These are phyloP conservation scores for Electrophaes corylata DNA, from an alignment of 2,888 invertebrate genomes.

Conservation along the genomic window DNA sequence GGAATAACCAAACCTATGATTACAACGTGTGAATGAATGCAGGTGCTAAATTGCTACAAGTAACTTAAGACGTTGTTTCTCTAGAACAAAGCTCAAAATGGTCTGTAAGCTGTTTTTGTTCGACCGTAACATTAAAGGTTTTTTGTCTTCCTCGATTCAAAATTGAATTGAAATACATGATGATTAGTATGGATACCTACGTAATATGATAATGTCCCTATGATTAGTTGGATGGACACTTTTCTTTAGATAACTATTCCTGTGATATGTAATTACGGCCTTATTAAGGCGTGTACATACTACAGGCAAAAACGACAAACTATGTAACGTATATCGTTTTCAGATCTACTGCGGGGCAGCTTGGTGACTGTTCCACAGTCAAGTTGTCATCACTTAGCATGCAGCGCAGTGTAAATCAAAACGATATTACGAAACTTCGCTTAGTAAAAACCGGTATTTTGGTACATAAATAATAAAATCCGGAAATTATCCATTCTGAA, in stretches of 20 bases:
- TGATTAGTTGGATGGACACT: not conserved
- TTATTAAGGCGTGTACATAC: too few species aligned
- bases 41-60: conserved; percentile 32
- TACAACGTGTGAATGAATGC: conserved; percentile 38
- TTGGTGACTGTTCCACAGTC: too few species aligned
- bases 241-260: not conserved
- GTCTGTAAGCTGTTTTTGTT: not conserved
- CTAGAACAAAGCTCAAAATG: conserved; percentile 10
- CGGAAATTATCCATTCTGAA: too few species aligned
- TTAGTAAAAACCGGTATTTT: too few species aligned
- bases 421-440: too few species aligned
- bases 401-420: too few species aligned
- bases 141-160: not conserved
- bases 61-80: not conserved
- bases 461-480: too few species aligned
- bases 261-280: not conserved
- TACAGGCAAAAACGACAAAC: too few species aligned
- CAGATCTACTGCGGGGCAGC: too few species aligned
- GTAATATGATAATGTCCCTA: not conserved
- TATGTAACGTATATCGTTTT: not conserved
- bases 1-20: conserved; percentile 27
- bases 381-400: too few species aligned
- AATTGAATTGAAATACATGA: not conserved
- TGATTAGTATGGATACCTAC: not conserved
- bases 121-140: not conserved